These are phyloP conservation scores for Sminthurinus aureus DNA, from an alignment of 2,888 invertebrate genomes.

Conservation along the genomic window DNA sequence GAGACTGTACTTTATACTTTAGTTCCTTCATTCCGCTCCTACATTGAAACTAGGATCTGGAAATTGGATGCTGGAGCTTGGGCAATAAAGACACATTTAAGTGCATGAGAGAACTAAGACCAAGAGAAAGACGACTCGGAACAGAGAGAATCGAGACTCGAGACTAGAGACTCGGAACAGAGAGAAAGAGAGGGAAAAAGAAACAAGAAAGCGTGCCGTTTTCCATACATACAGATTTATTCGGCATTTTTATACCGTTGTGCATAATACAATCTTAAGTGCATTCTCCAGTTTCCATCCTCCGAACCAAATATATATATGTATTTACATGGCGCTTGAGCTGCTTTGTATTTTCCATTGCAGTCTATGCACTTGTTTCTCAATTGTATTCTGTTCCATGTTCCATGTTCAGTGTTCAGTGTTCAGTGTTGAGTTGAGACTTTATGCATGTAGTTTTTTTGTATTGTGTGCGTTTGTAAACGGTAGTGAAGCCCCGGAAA, in stretches of 20 bases:
- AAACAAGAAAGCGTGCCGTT: no score
- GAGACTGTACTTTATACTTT: not conserved
- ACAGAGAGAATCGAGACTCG: no score
- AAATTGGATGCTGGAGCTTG: not conserved
- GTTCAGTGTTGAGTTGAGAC: not conserved
- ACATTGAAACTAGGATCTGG: not conserved
- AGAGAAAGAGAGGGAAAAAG: no score
- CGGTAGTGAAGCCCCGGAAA: not conserved
- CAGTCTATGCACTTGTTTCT: not conserved
- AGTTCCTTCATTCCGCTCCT: no score
- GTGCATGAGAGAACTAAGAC: not conserved
- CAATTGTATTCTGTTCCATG: not conserved
- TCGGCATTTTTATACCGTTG: no score
- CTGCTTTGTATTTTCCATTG: not conserved
- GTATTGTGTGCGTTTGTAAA: not conserved
- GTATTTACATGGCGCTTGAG: no score
- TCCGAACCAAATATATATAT: no score
- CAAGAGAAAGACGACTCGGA: no score
- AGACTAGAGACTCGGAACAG: no score
- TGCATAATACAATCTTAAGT: no score
- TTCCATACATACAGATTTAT: no score
- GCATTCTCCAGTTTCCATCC: no score
- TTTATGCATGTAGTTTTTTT: not conserved
- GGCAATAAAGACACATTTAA: slow-evolving; percentile 34
- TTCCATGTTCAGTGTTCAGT: not conserved